Evolutionary conservation across 2,888 invertebrate species (phyloP), one percentile per base, ranked within the genome.

Genomic region (Campopleginae sp.): DNA sequence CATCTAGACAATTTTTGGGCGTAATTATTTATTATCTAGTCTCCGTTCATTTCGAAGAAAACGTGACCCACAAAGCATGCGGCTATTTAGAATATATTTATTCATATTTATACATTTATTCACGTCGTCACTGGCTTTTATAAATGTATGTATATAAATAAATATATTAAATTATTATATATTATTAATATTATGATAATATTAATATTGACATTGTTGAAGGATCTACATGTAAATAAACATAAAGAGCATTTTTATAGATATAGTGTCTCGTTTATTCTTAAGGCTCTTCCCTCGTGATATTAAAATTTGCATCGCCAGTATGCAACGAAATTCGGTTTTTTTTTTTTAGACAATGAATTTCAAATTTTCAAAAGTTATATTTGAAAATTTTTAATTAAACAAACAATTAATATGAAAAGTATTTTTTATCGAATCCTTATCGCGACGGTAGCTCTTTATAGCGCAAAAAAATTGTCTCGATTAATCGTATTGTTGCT

Each of bases 201-300:
- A 91, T 90, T 90, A 89, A 86, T 89, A 91, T 89, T 90, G 89
- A 90, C 88, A 90, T 91, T 91, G 92, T 92, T 92, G 90, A 92
- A 89, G 87, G 89, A 91, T 91, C 90, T 92, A 92, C 90, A 91
- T 92, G 92, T 92, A 93, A 92, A 92, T 92, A 92, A 91, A 91
- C 88, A 91, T 91, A 90, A 91, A 92, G 89, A 91, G 87, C 89
- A 92, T 92, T 92, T 92, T 93, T 92, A 91, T 91, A 92, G 90
- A 90, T 89, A 90, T 89, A 61, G 74, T 23, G 65, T 42, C n/a
- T 70, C 6, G 17, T 33, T 61, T 23, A 44, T 71, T 38, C 51
- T 38, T 70, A 48, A 44, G 17, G n/a, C 46, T n/a, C 10, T 38
- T 38, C 38, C 38, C 38, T 38, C 38, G 8, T 1, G 38, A 38